phyloP scores from a whole-genome alignment of 1,140 invertebrate genomes.

The Brachionus manjavacas region DNA sequence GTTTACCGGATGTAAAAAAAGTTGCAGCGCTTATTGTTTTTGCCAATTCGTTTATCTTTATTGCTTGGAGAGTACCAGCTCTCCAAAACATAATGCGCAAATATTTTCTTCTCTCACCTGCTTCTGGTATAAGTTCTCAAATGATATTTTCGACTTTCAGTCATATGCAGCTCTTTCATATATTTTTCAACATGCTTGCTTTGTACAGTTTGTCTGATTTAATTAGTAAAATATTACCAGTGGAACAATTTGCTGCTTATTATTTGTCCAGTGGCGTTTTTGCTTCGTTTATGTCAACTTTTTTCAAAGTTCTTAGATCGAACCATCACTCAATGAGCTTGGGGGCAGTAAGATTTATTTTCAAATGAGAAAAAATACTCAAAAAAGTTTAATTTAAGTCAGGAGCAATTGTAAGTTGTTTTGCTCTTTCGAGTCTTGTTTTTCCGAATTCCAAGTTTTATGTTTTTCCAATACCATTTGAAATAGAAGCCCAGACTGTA shows the following conservation, averaged over 20 bases:
- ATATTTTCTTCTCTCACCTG: slow-evolving; percentile 33
- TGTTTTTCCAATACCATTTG: slow-evolving; percentile 34
- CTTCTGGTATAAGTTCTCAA: neutral
- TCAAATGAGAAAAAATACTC: neutral
- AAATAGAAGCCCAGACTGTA: slow-evolving; percentile 35
- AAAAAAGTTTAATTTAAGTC: neutral
- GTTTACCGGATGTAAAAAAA: slow-evolving; percentile 39
- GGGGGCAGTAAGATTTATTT: slow-evolving; percentile 1
- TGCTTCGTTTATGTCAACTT: slow-evolving; percentile 25
- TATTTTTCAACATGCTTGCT: slow-evolving; percentile 39
- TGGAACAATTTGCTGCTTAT: slow-evolving; percentile 35
- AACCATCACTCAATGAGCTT: neutral
- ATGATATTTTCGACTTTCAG: slow-evolving; percentile 34
- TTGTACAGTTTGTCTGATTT: slow-evolving; percentile 38
- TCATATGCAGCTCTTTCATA: slow-evolving; percentile 21
- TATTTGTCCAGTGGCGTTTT: slow-evolving; percentile 28
- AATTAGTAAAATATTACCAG: neutral
- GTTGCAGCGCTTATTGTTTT: neutral
- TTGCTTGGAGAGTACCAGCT: slow-evolving; percentile 2
- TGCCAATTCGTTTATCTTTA: neutral
- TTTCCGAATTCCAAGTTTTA: slow-evolving; percentile 27
- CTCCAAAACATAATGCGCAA: neutral
- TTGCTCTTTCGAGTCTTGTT: slow-evolving; percentile 32
- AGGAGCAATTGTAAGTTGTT: slow-evolving; percentile 24
- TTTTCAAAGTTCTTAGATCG: neutral